Evolutionary conservation across 2,888 invertebrate species (phyloP), one percentile per base, ranked within the genome.

Genomic region (Pristionchus exspectatus): DNA sequence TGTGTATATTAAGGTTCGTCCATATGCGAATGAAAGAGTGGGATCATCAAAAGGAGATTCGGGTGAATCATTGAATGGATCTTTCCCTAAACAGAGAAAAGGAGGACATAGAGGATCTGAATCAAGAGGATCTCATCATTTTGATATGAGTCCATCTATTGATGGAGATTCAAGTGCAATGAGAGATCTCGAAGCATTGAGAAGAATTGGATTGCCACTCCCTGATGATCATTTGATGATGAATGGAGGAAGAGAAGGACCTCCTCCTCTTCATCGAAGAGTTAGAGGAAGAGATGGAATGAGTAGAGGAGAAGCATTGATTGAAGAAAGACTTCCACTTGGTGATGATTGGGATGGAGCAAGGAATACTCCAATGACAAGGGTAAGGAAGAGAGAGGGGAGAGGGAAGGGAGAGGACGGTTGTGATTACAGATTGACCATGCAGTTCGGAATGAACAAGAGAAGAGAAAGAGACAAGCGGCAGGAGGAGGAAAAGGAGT

Each of bases 141-240:
- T 83, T 27, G 83, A 83, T 56, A 50, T 83, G 83, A 74, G 74
- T 21, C 38, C 38, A 74, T 74, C 74, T 0, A 74, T 74, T 27
- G 74, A 74, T 33, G 74, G 74, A 74, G 95, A 95, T 90, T 95
- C 95, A 54, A 95, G 95, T 91, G 95, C 95, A 2, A 95, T 95
- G 10, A 95, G 95, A 87, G 95, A 95, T 50, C 91, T 95, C 90
- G 95, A 95, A 89, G 93, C 93, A 90, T 81, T 81, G 77, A 81
- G 85, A 21, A 77, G 89, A 10, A 83, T 89, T 74, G 88, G 85
- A 24, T 27, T 89, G 24, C 59, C 88, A 12, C 59, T 88, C 0
- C 88, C 88, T 50, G 88, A 88, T 30, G 30, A 77, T 38, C 88
- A 50, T 69, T 30, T 63, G 10, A 50, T 44, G 50, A 38, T 33